Evolutionary conservation across 2,797 vertebrate genomes (phyloP).

Genomic region (Paramormyrops hopkinsi): DNA sequence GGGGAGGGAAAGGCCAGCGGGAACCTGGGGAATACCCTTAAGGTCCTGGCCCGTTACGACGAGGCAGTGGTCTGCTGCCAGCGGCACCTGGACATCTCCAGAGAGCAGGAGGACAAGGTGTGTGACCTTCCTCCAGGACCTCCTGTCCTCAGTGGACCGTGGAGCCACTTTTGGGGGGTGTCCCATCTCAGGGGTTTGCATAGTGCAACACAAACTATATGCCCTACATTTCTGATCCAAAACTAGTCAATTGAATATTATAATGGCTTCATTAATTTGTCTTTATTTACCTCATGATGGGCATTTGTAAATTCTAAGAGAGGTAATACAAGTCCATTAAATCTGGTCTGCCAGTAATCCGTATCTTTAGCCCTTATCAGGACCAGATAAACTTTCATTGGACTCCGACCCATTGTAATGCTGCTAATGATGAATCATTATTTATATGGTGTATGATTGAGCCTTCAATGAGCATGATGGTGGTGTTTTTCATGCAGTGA

Average conservation of each 20-base stretch:
- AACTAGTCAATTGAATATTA: neutral
- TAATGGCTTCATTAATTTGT: neutral
- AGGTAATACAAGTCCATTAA: neutral
- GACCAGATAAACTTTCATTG: neutral
- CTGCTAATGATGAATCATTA: neutral
- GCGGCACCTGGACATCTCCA: slow-evolving; percentile 91
- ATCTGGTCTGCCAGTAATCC: neutral
- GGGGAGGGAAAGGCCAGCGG: slow-evolving; percentile 95
- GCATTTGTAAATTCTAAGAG: neutral
- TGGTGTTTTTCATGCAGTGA: neutral
- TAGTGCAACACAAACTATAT: neutral
- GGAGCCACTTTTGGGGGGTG: neutral
- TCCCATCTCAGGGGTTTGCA: neutral
- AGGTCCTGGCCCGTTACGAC: slow-evolving; percentile 86
- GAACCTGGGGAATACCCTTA: slow-evolving; percentile 92
- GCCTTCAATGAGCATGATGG: neutral
- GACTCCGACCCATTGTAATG: neutral
- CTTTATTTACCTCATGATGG: neutral
- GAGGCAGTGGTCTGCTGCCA: slow-evolving; percentile 90
- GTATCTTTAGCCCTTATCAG: neutral
- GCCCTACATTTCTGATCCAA: neutral
- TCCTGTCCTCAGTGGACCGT: neutral
- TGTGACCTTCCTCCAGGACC: neutral
- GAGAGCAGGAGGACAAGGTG: slow-evolving; percentile 94
- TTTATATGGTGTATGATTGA: neutral